phyloP scores from a whole-genome alignment of 2,113 vertebrate genomes.

The Eurypyga helias region DNA sequence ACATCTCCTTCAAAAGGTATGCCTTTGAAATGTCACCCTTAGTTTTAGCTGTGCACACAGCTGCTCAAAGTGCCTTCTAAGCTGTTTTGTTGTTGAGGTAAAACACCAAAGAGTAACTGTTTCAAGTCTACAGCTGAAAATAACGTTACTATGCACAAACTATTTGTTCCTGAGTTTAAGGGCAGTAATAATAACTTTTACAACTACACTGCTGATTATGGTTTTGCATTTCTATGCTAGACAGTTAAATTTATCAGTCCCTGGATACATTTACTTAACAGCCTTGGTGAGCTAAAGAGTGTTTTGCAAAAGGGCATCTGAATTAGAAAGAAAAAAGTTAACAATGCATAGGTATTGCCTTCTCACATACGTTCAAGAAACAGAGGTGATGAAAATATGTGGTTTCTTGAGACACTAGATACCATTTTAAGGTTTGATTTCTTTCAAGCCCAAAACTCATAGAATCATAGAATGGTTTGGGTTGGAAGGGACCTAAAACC shows the following conservation, averaged over 20 bases:
- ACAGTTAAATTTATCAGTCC: not conserved
- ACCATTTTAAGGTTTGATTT: not conserved
- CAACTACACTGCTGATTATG: not conserved
- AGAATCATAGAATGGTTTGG: too few relatives aligned
- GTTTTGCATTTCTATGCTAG: not conserved
- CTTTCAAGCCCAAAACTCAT: not conserved
- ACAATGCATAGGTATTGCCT: not conserved
- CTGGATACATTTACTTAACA: not conserved
- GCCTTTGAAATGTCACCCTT: not conserved
- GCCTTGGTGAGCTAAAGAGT: not conserved
- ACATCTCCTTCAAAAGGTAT: not conserved
- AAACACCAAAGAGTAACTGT: not conserved
- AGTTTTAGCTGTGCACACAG: not conserved
- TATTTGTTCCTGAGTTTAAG: not conserved
- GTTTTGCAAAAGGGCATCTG: not conserved
- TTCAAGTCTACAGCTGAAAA: not conserved
- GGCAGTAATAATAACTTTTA: not conserved
- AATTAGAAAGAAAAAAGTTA: not conserved
- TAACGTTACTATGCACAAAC: not conserved
- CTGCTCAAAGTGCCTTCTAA: not conserved
- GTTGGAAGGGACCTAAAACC: too few relatives aligned
- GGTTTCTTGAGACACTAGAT: not conserved
- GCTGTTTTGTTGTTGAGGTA: not conserved
- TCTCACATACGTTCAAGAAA: not conserved
- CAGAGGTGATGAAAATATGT: not conserved